Evolutionary conservation across 1,140 invertebrate genomes (phyloP).

Genomic region (Mactra quadrangularis): DNA sequence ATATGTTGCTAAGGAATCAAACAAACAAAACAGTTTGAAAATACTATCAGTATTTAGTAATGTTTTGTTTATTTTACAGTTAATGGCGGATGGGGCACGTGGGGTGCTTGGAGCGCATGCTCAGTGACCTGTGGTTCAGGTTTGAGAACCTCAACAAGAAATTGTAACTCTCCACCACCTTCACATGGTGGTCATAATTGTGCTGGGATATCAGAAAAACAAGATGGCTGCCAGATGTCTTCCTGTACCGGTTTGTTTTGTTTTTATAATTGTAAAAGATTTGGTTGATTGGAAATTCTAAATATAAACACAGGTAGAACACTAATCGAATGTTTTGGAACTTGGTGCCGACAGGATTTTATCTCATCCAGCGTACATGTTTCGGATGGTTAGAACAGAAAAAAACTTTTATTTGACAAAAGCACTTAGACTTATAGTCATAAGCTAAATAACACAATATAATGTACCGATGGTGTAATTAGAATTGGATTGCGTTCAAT

Average conservation of each 20-base stretch:
- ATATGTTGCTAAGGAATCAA: no score
- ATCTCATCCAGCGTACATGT: background rate
- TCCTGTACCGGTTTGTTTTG: background rate
- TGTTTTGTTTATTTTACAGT: no score
- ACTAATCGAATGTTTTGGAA: background rate
- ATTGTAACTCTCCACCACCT: constrained; percentile 13
- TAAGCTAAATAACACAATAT: no score
- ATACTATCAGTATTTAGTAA: no score
- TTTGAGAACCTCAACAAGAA: background rate
- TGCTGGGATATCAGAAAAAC: background rate
- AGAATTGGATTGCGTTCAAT: no score
- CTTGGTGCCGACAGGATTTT: background rate
- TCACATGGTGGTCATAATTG: constrained; percentile 21
- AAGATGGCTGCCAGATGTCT: no score
- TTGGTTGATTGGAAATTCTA: no score
- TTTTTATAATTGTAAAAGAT: background rate
- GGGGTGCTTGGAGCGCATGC: constrained; percentile 23
- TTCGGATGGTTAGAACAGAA: background rate
- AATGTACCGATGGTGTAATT: no score
- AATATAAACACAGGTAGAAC: no score
- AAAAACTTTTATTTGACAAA: background rate
- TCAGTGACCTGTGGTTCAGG: constrained; percentile 18
- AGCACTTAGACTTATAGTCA: no score
- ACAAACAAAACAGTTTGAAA: no score
- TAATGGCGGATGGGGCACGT: constrained; percentile 32